Percentiles rank a stretch among this genome's conserved stretches.
phyloP scores from a whole-genome alignment of 30 jellyfish, hydroid and myxozoan genomes.

The Aurelia sp. region DNA sequence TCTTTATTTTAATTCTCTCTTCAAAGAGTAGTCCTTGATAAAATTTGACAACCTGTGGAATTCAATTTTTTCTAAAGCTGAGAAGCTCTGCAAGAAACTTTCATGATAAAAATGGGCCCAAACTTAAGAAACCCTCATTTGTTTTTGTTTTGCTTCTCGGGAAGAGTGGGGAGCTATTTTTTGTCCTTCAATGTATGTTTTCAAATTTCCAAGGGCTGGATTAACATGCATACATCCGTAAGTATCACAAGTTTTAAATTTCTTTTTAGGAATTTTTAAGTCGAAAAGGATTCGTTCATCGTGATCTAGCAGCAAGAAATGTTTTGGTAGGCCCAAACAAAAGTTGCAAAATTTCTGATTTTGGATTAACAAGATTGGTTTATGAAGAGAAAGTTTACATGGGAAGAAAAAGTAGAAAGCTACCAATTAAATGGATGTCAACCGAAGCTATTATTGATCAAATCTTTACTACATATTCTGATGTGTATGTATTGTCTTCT shows the following conservation, averaged over 20 bases:
- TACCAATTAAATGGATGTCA: conserved; percentile 99
- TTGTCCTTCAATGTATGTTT: too few relatives aligned
- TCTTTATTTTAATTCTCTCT: too few relatives aligned
- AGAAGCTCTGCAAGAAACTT: too few relatives aligned
- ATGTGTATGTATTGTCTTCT: conserved; percentile 72
- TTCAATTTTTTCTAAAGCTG: too few relatives aligned
- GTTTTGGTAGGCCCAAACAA: conserved; percentile 87
- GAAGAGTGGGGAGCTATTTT: too few relatives aligned
- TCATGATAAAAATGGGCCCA: too few relatives aligned
- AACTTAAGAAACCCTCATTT: too few relatives aligned
- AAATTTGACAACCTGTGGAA: too few relatives aligned
- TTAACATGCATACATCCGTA: too few relatives aligned
- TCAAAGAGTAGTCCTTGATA: too few relatives aligned
- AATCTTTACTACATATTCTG: conserved; percentile 84
- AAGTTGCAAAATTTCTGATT: conserved; percentile 86
- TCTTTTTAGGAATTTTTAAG: conserved; percentile 80
- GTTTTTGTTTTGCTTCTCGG: too few relatives aligned
- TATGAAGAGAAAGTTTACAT: conserved; percentile 79
- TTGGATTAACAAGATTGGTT: conserved; percentile 88
- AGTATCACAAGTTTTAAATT: not conserved
- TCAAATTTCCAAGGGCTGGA: too few relatives aligned
- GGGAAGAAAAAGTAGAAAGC: conserved; percentile 71
- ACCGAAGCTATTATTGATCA: conserved; percentile 94
- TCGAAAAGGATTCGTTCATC: conserved; percentile 80
- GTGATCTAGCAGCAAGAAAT: conserved; percentile 98